A percentile compares a stretch with the other conserved stretches of the same genome.
phyloP scores from a whole-genome alignment of 2,888 invertebrate genomes.

The Cyaniris semiargus region DNA sequence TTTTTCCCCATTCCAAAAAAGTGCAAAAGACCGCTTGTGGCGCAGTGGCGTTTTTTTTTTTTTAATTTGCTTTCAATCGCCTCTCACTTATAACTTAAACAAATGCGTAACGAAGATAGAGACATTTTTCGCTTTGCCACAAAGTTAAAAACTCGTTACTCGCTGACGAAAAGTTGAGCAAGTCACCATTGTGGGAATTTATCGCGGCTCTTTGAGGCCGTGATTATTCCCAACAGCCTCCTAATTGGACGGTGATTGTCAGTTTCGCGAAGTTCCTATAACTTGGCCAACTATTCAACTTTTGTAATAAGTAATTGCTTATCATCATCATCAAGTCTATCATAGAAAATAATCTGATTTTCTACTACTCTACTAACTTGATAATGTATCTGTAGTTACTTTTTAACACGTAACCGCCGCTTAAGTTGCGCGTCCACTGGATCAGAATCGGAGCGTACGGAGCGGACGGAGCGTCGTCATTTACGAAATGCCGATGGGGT shows the following conservation, averaged over 20 bases:
- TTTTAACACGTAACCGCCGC: too few species aligned
- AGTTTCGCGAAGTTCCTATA: slow-evolving; percentile 36
- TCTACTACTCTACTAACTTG: too few species aligned
- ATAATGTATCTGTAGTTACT: too few species aligned
- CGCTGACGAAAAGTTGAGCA: slow-evolving; percentile 72
- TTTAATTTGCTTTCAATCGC: slow-evolving; percentile 31
- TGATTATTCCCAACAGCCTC: slow-evolving; percentile 44
- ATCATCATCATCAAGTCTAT: background rate
- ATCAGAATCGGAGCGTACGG: too few species aligned
- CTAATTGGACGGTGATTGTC: slow-evolving; percentile 46
- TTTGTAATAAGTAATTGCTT: background rate
- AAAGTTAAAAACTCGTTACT: slow-evolving; percentile 81
- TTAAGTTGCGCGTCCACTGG: too few species aligned
- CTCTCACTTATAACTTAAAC: slow-evolving; percentile 43
- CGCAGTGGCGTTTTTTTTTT: too few species aligned
- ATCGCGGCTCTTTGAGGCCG: slow-evolving; percentile 54
- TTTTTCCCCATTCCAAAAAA: too few species aligned
- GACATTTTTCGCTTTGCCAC: slow-evolving; percentile 78
- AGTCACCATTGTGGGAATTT: slow-evolving; percentile 71
- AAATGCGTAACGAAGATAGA: slow-evolving; percentile 60
- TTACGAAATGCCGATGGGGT: too few species aligned
- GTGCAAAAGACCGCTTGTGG: too few species aligned
- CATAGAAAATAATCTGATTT: background rate
- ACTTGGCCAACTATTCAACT: slow-evolving; percentile 2
- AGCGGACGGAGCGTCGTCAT: too few species aligned